These are phyloP conservation scores for Chelmon rostratus DNA, from an alignment of 2,797 vertebrate genomes.

Conservation along the genomic window DNA sequence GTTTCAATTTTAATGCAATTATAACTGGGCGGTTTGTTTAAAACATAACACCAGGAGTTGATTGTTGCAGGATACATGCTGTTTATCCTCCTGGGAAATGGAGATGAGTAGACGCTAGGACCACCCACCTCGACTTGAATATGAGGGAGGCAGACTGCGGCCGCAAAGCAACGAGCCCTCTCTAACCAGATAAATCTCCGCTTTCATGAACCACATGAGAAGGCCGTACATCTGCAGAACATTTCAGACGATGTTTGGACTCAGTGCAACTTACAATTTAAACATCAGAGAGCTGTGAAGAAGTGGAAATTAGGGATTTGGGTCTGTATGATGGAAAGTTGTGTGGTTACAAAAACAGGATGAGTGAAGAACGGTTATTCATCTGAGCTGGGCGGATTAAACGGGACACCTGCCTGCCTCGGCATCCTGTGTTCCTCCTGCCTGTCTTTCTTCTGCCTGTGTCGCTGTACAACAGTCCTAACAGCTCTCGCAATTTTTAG, in stretches of 20 bases:
- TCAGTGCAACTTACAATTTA: conserved; percentile 81
- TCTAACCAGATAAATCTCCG: conserved; percentile 86
- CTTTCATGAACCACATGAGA: conserved; percentile 89
- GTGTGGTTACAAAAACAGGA: conserved; percentile 72
- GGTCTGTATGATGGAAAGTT: conserved; percentile 78
- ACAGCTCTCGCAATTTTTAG: conserved; percentile 29
- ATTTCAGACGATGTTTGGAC: conserved; percentile 83
- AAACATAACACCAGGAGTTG: conserved; percentile 59
- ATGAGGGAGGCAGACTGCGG: conserved; percentile 73
- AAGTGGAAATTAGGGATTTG: conserved; percentile 84
- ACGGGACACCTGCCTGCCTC: conserved; percentile 68
- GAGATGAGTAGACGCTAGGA: conserved; percentile 67
- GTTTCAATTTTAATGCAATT: conserved; percentile 60
- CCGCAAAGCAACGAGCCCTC: conserved; percentile 77
- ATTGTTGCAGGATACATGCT: conserved; percentile 58
- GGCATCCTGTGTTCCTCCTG: conserved; percentile 27
- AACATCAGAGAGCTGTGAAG: conserved; percentile 83
- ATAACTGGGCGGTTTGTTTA: conserved; percentile 58
- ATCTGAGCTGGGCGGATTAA: conserved; percentile 62
- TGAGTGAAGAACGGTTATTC: conserved; percentile 72
- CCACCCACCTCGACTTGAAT: conserved; percentile 82
- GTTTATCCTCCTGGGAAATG: conserved; percentile 72
- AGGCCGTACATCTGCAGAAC: conserved; percentile 84
- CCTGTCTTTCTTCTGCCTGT: conserved; percentile 24
- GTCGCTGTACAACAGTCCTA: conserved; percentile 18